These are phyloP conservation scores for Catostomus latipinnis DNA, from an alignment of 2,797 vertebrate species.

Conservation along the genomic window DNA sequence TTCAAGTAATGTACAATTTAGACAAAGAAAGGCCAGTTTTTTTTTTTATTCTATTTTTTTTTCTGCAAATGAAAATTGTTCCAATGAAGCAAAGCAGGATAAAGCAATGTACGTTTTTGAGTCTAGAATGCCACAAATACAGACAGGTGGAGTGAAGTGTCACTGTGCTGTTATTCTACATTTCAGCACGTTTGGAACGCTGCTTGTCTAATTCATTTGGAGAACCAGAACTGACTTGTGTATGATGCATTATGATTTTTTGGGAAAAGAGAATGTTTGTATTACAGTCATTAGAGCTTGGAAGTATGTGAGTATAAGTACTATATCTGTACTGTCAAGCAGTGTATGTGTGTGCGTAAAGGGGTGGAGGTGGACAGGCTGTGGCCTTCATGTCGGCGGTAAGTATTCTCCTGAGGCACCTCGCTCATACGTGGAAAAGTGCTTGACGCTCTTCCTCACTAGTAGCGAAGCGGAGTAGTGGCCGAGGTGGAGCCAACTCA, in stretches of 20 bases:
- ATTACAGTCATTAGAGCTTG: not conserved
- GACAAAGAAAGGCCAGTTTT: no score
- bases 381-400: slow-evolving; percentile 72
- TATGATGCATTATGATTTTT: not conserved
- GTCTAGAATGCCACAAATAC: no score
- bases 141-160: no score
- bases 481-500: slow-evolving; percentile 73
- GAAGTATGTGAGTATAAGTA: slow-evolving; percentile 52
- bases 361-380: slow-evolving; percentile 68
- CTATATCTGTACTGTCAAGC: not conserved
- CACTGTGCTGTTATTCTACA: no score
- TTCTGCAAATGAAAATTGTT: no score
- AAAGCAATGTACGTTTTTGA: no score
- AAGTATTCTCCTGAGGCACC: slow-evolving; percentile 67
- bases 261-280: slow-evolving; percentile 21
- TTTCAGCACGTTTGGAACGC: no score
- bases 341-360: slow-evolving; percentile 11
- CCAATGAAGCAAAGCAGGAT: no score
- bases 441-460: slow-evolving; percentile 79
- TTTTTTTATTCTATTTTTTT: no score
- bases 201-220: no score
- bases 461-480: slow-evolving; percentile 63
- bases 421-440: slow-evolving; percentile 78
- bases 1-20: no score
- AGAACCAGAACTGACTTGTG: no score